A percentile compares a stretch with the other conserved stretches of the same genome.
Conservation (phyloP, 2,888 invertebrate species). For the Saturnia japonica region DNA sequence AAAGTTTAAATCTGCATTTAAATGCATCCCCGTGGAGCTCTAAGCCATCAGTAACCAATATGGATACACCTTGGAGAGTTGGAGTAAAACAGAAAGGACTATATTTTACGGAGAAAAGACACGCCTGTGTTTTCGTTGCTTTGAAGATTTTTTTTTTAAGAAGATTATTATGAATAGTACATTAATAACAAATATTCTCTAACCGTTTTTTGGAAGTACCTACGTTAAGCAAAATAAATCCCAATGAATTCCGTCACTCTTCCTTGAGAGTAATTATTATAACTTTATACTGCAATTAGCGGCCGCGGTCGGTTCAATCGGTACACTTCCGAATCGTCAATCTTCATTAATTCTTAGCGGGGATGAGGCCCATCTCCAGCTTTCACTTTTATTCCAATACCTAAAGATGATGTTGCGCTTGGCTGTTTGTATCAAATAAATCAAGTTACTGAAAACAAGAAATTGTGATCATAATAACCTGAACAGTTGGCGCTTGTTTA, state of each 20-base stretch:
- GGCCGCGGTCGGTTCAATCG: slow-evolving; percentile 28
- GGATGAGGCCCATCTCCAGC: slow-evolving; percentile 24
- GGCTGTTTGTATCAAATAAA: slow-evolving; percentile 11
- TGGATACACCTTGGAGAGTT: too few species aligned
- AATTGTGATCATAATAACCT: neutral
- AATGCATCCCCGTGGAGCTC: too few species aligned
- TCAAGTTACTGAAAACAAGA: neutral
- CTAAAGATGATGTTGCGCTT: slow-evolving; percentile 18
- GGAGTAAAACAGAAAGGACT: too few species aligned
- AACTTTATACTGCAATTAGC: slow-evolving; percentile 25
- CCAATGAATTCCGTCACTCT: neutral
- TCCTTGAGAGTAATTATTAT: neutral
- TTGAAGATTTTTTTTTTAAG: too few species aligned
- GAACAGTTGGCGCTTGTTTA: neutral
- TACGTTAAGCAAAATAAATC: neutral
- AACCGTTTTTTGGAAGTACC: neutral
- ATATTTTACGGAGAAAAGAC: too few species aligned
- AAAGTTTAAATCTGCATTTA: too few species aligned
- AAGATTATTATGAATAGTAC: neutral
- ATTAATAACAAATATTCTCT: neutral
- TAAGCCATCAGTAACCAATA: too few species aligned
- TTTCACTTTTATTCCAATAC: slow-evolving; percentile 28
- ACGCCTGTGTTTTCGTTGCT: too few species aligned
- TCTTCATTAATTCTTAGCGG: slow-evolving; percentile 32
- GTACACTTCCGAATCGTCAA: slow-evolving; percentile 33